These are phyloP conservation scores for Phaonia tiefii DNA, from an alignment of 2,888 invertebrate genomes.

Conservation along the genomic window DNA sequence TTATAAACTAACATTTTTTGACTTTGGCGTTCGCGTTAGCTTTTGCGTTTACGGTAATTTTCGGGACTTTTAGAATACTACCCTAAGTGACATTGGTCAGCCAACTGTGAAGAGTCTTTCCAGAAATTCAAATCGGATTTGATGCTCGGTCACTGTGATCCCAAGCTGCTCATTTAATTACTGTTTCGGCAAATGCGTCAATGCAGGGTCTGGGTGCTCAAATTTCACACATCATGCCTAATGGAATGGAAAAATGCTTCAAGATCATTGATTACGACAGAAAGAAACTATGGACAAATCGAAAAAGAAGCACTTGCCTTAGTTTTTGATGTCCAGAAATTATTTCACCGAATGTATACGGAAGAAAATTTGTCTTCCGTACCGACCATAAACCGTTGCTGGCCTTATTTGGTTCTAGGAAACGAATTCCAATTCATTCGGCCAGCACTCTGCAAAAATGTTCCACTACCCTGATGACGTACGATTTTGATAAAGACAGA, in stretches of 20 bases:
- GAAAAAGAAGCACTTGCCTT: conserved; percentile 64
- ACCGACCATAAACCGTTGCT: conserved; percentile 78
- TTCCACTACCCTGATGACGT: too few species aligned
- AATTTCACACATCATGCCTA: too few species aligned
- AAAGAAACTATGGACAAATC: conserved; percentile 66
- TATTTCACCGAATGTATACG: conserved; percentile 67
- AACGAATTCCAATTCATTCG: conserved; percentile 69
- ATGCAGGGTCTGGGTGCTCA: conserved; percentile 59
- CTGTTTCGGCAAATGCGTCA: conserved; percentile 60
- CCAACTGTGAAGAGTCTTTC: conserved; percentile 59
- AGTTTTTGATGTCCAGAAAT: conserved; percentile 71
- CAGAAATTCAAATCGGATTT: conserved; percentile 63
- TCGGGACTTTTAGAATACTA: too few species aligned
- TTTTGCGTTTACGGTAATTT: too few species aligned
- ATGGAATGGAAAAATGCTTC: conserved; percentile 60
- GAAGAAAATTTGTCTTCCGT: conserved; percentile 4
- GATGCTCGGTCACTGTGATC: conserved; percentile 55
- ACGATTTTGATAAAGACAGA: conserved; percentile 36
- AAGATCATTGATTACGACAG: conserved; percentile 56
- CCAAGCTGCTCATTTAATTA: conserved; percentile 47
- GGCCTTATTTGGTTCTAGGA: conserved; percentile 73
- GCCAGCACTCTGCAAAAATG: conserved; percentile 59
- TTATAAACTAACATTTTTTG: too few species aligned
- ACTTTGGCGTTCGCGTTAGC: too few species aligned
- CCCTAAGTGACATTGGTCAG: conserved; percentile 52